Percentiles rank a stretch among this genome's conserved stretches.
phyloP scores from a whole-genome alignment of 1,140 invertebrate genomes.

The Aethina tumida region DNA sequence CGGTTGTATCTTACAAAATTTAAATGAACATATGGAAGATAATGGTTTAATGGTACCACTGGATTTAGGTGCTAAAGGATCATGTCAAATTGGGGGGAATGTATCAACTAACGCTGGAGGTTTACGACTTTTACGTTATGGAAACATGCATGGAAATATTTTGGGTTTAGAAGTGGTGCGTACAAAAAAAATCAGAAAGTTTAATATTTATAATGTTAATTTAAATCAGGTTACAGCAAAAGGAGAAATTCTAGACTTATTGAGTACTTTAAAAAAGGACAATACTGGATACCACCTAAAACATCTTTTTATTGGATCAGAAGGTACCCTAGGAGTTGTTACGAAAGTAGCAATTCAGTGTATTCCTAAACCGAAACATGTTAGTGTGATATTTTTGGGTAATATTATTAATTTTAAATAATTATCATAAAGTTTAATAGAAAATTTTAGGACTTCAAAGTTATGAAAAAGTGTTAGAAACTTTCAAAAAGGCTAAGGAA shows the following conservation, averaged over 20 bases:
- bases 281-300: slow-evolving; percentile 96
- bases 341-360: slow-evolving; percentile 88
- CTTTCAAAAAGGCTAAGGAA: slow-evolving; percentile 59
- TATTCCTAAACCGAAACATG: slow-evolving; percentile 64
- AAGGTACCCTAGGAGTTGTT: slow-evolving; percentile 91
- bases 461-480: slow-evolving; percentile 68
- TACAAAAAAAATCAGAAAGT: slow-evolving; percentile 12
- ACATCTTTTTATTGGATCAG: slow-evolving; percentile 94
- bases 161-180: slow-evolving; percentile 84
- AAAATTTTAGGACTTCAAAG: slow-evolving; percentile 50
- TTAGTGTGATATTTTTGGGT: slow-evolving; percentile 83
- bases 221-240: slow-evolving; percentile 67
- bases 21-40: slow-evolving; percentile 66
- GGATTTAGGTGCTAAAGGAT: slow-evolving; percentile 95
- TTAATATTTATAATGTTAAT: slow-evolving; percentile 2
- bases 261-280: slow-evolving; percentile 86
- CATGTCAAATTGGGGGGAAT: slow-evolving; percentile 95
- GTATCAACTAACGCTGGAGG: slow-evolving; percentile 95
- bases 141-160: slow-evolving; percentile 86
- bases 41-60: slow-evolving; percentile 82
- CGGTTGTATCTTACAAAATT: slow-evolving; percentile 81
- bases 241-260: slow-evolving; percentile 75
- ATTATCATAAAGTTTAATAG: background rate
- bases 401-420: slow-evolving; percentile 18
- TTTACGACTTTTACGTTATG: slow-evolving; percentile 81